Evolutionary conservation across 2,113 vertebrate species (phyloP), one percentile per base, ranked within the genome.

Genomic region (Hyaena hyaena): DNA sequence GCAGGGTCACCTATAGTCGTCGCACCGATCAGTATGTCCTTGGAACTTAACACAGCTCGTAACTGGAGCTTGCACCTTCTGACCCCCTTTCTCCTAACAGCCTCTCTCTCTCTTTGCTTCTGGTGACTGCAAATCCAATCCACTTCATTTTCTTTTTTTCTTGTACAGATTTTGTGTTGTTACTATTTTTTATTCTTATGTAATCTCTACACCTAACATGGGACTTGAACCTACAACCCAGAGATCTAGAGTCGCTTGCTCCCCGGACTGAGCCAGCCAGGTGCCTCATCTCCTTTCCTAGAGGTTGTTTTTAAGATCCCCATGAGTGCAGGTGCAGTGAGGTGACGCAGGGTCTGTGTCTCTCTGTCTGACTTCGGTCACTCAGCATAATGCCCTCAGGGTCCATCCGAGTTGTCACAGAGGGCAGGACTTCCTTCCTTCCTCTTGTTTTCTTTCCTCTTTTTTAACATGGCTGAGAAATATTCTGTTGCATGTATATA

Each of bases 21-120:
- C 15, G 7, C 2, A 23, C 14, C 7, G 74, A 4, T 9, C 10
- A 0, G 4, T 4, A 10, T 9, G 48, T 16, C 28, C 15, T 31
- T 15, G 4, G 45, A 2, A 10, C 15, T 4, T 10, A 19, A 39
- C 39, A 39, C 39, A 39, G 39, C 48, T 31, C 10, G 5, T 28
- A 50, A 16, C 16, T 39, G 55, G n/a, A 55, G 19, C 28, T 61
- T 21, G 11, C 31, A 10, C 14, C 80, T 63, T 10, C 5, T 2
- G 35, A 43, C 80, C 35, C 10, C 24, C 8, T 39, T 28, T 61
- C 55, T 28, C 23, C 55, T 39, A 10, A 26, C 39, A 23, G 39
- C 39, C 55, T n/a, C 80, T 21, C 23, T 24, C 16, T 28, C 31
- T 14, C 23, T 14, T 39, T 0, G 8, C 33, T 58, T 63, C 80